Evolutionary conservation across 2,888 invertebrate species (phyloP).

Genomic region (Dynastes tityus): DNA sequence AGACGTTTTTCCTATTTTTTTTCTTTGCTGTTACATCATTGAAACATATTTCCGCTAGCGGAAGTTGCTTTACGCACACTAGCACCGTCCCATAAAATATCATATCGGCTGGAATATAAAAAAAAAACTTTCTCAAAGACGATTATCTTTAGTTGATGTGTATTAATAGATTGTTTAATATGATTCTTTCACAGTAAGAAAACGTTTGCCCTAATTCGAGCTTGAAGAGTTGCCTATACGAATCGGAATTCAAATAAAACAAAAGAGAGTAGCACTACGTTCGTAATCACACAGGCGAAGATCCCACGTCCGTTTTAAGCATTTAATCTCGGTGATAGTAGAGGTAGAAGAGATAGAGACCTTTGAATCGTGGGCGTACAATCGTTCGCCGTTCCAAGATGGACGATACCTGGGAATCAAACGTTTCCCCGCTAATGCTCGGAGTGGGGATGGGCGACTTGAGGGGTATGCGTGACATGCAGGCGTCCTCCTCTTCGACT

Average conservation of each 20-base stretch:
- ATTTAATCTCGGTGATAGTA: conserved; percentile 8
- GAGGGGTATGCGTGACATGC: conserved; percentile 65
- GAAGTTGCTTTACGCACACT: conserved; percentile 12
- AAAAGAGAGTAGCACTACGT: not conserved
- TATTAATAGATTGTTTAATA: not conserved
- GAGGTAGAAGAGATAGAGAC: not conserved
- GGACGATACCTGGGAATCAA: conserved; percentile 70
- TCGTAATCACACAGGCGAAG: no score
- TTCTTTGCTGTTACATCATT: not conserved
- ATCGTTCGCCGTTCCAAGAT: conserved; percentile 61
- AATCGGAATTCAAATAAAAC: no score
- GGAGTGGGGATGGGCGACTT: conserved; percentile 68
- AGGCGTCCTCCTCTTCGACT: conserved; percentile 51
- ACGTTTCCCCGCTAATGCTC: conserved; percentile 70
- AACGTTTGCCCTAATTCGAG: no score
- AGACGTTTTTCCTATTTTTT: conserved; percentile 22
- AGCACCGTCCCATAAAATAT: not conserved
- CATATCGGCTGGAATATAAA: not conserved
- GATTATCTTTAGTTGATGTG: not conserved
- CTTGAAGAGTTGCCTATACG: no score
- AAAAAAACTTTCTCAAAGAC: conserved; percentile 26
- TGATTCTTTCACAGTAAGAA: conserved; percentile 15
- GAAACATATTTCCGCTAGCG: conserved; percentile 26
- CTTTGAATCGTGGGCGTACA: conserved; percentile 57
- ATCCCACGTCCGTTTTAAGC: not conserved